Conservation (phyloP, 2,888 invertebrate species). For the Hartigia nigra region DNA sequence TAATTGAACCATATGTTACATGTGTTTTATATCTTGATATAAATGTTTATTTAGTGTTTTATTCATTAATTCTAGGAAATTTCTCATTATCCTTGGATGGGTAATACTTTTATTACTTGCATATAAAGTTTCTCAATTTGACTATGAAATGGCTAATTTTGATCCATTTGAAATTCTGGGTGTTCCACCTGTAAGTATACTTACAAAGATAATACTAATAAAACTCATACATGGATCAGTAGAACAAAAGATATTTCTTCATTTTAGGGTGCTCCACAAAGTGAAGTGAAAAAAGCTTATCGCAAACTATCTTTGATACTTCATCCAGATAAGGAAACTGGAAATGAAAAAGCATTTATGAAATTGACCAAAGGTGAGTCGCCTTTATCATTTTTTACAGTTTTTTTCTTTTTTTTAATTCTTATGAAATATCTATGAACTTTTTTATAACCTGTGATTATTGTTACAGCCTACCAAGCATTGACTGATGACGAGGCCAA, state of each 20-base stretch:
- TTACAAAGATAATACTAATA: neutral
- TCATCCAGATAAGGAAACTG: constrained; percentile 98
- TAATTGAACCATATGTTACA: neutral
- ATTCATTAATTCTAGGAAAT: constrained; percentile 71
- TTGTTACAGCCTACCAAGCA: constrained; percentile 74
- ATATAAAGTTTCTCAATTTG: constrained; percentile 95
- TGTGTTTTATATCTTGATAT: constrained; percentile 10
- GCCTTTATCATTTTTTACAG: constrained; percentile 16
- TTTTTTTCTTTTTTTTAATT: constrained; percentile 13
- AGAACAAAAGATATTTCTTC: constrained; percentile 9
- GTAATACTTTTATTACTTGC: constrained; percentile 81
- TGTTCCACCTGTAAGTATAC: constrained; percentile 77
- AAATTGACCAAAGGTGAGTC: constrained; percentile 90
- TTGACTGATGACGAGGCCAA: constrained; percentile 97
- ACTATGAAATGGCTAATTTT: constrained; percentile 98
- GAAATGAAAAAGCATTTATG: constrained; percentile 98
- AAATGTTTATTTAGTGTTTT: constrained; percentile 12
- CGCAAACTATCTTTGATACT: constrained; percentile 91
- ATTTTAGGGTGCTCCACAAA: constrained; percentile 80
- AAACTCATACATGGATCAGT: neutral
- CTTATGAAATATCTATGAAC: neutral
- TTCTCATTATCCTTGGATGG: constrained; percentile 86
- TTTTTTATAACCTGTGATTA: constrained; percentile 14
- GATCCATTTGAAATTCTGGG: constrained; percentile 97
- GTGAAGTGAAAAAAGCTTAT: constrained; percentile 95